phyloP scores from a whole-genome alignment of 2,888 invertebrate genomes.

The Siphonodentalium dalli region DNA sequence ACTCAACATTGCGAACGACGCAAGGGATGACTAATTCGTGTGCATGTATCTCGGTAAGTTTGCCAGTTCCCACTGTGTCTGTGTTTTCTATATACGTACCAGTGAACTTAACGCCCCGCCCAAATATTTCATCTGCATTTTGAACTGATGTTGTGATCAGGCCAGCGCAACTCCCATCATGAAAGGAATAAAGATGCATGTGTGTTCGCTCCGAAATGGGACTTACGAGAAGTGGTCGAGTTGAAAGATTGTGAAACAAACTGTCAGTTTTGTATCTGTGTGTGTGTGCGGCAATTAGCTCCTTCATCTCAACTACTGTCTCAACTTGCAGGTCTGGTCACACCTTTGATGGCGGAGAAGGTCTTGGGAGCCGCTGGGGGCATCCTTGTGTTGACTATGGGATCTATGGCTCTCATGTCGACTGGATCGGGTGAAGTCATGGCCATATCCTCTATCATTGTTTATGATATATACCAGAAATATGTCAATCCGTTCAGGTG shows the following conservation, averaged over 20 bases:
- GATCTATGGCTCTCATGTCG: constrained; percentile 63
- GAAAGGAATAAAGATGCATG: not conserved
- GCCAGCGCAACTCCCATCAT: too few relatives aligned
- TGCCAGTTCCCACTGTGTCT: too few relatives aligned
- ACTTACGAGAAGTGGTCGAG: not conserved
- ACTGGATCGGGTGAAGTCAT: constrained; percentile 62
- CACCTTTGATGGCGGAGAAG: constrained; percentile 60
- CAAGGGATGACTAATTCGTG: too few relatives aligned
- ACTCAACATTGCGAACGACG: too few relatives aligned
- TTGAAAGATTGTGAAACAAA: not conserved
- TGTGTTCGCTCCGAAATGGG: not conserved
- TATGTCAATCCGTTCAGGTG: constrained; percentile 59
- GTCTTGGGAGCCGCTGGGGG: constrained; percentile 60
- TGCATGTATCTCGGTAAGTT: too few relatives aligned
- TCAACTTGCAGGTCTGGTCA: constrained; percentile 59
- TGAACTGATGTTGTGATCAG: too few relatives aligned
- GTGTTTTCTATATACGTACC: too few relatives aligned
- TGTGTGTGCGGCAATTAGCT: not conserved
- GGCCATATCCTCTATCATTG: constrained; percentile 62
- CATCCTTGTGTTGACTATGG: constrained; percentile 59
- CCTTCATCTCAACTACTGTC: too few relatives aligned
- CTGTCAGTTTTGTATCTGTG: not conserved
- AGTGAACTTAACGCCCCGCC: too few relatives aligned
- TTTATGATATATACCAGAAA: constrained; percentile 62
- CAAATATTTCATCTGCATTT: too few relatives aligned